Base-by-base conservation (phyloP, 2,797 vertebrate species). In the Cephalopachus bancanus region DNA sequence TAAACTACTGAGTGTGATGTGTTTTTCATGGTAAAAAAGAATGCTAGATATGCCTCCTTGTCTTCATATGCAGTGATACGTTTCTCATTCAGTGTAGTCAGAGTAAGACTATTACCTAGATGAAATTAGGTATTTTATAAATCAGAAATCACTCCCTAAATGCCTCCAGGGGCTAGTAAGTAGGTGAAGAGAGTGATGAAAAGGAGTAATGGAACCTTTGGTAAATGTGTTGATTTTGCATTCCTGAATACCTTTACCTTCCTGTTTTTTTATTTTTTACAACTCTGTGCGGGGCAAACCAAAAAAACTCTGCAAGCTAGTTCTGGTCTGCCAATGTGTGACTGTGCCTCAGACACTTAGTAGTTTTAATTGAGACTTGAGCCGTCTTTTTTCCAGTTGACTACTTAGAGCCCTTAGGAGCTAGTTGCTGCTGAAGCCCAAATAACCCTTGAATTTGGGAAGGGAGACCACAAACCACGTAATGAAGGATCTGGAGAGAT, bases 111-210 rank as follows among this genome's bases (percentile, higher is more conserved):
- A 28, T 37, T 60, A 26, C 30, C 44, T 65, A 10, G 14, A 19
- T 74, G 57, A 83, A 51, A 53, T 33, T 16, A n/a, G 71, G 26
- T 67, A 28, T 14, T 71, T 91, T 59, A 44, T 84, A 60, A 72
- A 26, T 64, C 71, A 55, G 72, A 79, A 60, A 26, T 24, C 57
- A 14, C 51, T 76, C 55, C 24, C 22, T 55, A 30, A 86, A 20
- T 75, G 49, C 7, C 28, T 72, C 81, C 20, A 3, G 0, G 1
- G 49, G 51, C 60, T 17, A 20, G 57, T 76, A 95, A 69, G 83
- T 89, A 93, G 79, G 91, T 83, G 65, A 57, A 33, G 59, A 78
- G 15, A 53, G 72, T 84, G 69, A 71, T 81, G 51, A n/a, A 49
- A 60, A 75, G 60, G 8, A 87, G 59, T 37, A 26, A 44, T 37